Base-by-base conservation (phyloP, 1,140 invertebrate genomes). In the Dendroctonus ponderosae region DNA sequence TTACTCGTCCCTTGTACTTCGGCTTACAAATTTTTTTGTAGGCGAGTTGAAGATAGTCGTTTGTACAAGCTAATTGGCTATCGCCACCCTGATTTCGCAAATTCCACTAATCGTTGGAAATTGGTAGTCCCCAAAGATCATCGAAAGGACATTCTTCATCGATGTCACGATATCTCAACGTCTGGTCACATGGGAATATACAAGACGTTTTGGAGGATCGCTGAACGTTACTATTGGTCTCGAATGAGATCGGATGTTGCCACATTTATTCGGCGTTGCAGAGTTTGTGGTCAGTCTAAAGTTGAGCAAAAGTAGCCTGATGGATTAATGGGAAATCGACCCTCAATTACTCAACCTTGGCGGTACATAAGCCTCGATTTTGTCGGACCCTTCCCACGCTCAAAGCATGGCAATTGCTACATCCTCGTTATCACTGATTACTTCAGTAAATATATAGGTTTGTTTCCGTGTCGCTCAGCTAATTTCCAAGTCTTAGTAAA, bases 401-500 rank as follows among this genome's bases (percentile, higher is more conserved):
- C 71, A 14, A 61, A 56, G 14, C 39, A 41, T 37, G 75, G 76
- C 26, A 69, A 76, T 57, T 52, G 56, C 12, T 78, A 75, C 60
- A 52, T 78, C 2, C 50, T 79, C 0, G 74, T 79, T 4, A 37
- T 76, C 1, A 67, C 74, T 12, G 78, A 80, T 69, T 64, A 71
- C 38, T 76, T 78, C 51, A 76, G 72, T 0, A 76, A 76, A 56
- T 79, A 64, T 64, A 11, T 53, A 3, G 12, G 67, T 5, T 8
- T 67, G 3, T 63, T 69, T 57, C 54, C 67, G 7, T 48, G 62
- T 39, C 38, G 67, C 26, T n/a, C n/a, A 8, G 44, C 67, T 6
- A 71, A 41, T 0, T 41, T 64, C 5, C 12, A 59, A 12, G 5
- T 54, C 9, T 41, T 71, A 7, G 49, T 69, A 5, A 53, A 53